phyloP scores from a whole-genome alignment of 2,113 vertebrate genomes.

The Mustela nigripes region DNA sequence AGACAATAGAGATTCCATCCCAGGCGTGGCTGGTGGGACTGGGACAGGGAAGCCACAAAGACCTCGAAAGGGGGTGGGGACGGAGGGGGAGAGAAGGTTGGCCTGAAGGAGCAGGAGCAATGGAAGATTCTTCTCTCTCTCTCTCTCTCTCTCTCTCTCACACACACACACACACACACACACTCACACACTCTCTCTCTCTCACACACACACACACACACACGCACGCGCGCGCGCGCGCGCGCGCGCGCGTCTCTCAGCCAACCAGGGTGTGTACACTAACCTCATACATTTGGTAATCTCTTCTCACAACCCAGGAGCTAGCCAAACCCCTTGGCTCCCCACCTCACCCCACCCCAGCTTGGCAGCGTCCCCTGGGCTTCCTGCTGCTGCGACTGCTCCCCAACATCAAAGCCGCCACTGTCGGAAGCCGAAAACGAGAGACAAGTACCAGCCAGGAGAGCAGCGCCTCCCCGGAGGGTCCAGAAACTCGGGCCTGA shows the following conservation, averaged over 20 bases:
- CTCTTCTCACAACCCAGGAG: slow-evolving; percentile 61
- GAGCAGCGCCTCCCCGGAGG: background rate
- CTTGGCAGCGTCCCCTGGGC: slow-evolving; percentile 39
- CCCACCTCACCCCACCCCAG: slow-evolving; percentile 47
- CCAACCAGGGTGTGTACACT: slow-evolving; percentile 62
- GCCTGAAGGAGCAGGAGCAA: background rate
- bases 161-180: too few relatives aligned
- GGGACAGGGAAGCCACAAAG: slow-evolving; percentile 45
- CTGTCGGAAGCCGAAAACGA: slow-evolving; percentile 5
- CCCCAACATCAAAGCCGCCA: slow-evolving; percentile 60
- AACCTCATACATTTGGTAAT: slow-evolving; percentile 66
- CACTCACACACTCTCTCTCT: background rate
- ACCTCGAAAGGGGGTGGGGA: background rate
- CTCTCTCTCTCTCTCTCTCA: too few relatives aligned
- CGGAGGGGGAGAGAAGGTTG: background rate
- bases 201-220: background rate
- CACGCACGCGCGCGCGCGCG: background rate
- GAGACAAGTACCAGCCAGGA: slow-evolving; percentile 15
- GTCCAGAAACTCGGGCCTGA: background rate
- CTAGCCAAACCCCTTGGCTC: slow-evolving; percentile 61
- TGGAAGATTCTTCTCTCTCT: background rate
- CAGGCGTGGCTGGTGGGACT: slow-evolving; percentile 24
- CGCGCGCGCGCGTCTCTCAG: background rate
- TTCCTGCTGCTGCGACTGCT: slow-evolving; percentile 23
- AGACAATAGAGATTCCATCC: slow-evolving; percentile 70